Evolutionary conservation across 2,797 vertebrate genomes (phyloP).

Genomic region (Anolis apletophallus): DNA sequence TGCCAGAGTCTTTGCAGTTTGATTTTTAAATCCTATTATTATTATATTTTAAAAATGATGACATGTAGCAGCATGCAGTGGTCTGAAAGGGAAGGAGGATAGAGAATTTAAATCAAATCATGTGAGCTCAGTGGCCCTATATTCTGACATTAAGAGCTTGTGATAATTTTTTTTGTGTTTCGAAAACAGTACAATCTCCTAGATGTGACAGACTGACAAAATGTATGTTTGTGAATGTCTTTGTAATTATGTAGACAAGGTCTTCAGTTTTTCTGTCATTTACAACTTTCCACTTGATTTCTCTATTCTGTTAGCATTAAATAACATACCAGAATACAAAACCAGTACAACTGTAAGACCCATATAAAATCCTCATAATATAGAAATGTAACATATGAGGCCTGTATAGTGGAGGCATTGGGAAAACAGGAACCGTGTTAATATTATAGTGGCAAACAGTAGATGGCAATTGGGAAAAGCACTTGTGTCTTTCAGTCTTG

Average conservation of each 20-base stretch:
- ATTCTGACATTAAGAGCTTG: conserved; percentile 12
- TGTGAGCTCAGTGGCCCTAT: not conserved
- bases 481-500: not conserved
- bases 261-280: not conserved
- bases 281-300: not conserved
- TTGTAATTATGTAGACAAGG: not conserved
- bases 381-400: not conserved
- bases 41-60: not conserved
- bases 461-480: not conserved
- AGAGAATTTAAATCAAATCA: conserved; percentile 6
- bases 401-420: not conserved
- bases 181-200: conserved; percentile 8
- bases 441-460: not conserved
- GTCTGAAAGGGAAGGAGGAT: not conserved
- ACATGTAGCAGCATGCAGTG: not conserved
- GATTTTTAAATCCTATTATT: too few species aligned
- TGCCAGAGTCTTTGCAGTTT: too few species aligned
- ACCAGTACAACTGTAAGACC: not conserved
- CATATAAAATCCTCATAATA: not conserved
- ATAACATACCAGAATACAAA: not conserved
- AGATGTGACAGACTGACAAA: not conserved
- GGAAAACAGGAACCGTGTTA: not conserved
- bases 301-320: not conserved
- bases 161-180: not conserved
- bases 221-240: not conserved